Evolutionary conservation across 2,113 vertebrate species (phyloP).

Genomic region (Bubo scandiacus): DNA sequence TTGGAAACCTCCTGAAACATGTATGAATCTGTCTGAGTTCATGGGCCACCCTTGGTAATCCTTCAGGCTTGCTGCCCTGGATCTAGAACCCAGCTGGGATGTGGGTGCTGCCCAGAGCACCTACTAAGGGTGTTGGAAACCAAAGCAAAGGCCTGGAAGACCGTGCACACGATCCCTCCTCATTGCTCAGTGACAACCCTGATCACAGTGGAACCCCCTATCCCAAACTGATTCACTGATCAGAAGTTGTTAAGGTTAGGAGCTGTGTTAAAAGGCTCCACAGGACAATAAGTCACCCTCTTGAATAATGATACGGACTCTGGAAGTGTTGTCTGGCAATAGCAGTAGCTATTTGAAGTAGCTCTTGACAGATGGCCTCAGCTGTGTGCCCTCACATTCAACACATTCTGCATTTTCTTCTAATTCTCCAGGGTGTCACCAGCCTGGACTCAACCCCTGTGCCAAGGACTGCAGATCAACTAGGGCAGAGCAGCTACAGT

Average conservation of each 20-base stretch:
- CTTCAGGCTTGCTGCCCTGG: not conserved
- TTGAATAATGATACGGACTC: not conserved
- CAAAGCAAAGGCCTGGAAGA: not conserved
- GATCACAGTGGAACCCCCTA: not conserved
- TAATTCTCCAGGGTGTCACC: not conserved
- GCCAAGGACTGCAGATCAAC: not conserved
- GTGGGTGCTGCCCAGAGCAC: not conserved
- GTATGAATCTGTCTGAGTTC: not conserved
- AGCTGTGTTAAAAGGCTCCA: not conserved
- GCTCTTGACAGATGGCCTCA: not conserved
- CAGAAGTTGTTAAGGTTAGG: not conserved
- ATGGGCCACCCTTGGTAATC: not conserved
- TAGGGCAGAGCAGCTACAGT: not conserved
- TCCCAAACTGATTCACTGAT: not conserved
- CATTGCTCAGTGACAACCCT: not conserved
- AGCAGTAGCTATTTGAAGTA: not conserved
- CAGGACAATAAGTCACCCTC: not conserved
- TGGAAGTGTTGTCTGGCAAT: not conserved
- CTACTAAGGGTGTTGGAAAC: not conserved
- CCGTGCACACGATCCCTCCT: not conserved
- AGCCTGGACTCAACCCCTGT: not conserved
- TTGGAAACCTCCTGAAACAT: not conserved
- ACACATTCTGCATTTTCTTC: not conserved
- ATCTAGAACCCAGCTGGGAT: not conserved
- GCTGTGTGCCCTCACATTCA: not conserved